Evolutionary conservation across 2,113 vertebrate genomes (phyloP).

Genomic region (Holacanthus passer): DNA sequence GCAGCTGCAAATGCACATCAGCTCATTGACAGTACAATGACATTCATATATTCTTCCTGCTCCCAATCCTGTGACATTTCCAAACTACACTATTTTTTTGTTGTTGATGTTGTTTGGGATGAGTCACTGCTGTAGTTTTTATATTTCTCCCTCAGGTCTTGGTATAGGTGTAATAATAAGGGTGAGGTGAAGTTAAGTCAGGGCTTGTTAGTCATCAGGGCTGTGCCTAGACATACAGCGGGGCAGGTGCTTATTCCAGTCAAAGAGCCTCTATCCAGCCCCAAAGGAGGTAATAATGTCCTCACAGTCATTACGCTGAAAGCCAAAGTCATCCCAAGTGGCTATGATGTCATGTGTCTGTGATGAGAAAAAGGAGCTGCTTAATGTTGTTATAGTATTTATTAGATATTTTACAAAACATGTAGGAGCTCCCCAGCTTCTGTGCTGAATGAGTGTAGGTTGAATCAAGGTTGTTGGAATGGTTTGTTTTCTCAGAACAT

Average conservation of each 20-base stretch:
- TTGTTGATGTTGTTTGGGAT: conserved; percentile 29
- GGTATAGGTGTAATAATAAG: conserved; percentile 23
- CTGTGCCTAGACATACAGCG: conserved; percentile 17
- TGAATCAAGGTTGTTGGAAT: background rate
- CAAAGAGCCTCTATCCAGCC: conserved; percentile 40
- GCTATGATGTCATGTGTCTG: conserved; percentile 70
- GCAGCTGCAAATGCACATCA: conserved; percentile 28
- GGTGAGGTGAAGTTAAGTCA: conserved; percentile 64
- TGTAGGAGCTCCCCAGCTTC: conserved; percentile 18
- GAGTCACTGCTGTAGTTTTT: conserved; percentile 19
- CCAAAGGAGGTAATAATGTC: conserved; percentile 62
- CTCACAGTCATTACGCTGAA: conserved; percentile 54
- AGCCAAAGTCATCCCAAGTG: conserved; percentile 63
- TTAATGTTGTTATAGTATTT: conserved; percentile 34
- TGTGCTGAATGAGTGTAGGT: background rate
- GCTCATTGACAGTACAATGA: no score
- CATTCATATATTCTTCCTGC: background rate
- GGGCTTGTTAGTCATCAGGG: conserved; percentile 69
- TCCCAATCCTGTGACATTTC: background rate
- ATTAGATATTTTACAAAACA: conserved; percentile 36
- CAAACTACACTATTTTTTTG: background rate
- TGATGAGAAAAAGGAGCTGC: conserved; percentile 25
- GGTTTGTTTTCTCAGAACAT: background rate
- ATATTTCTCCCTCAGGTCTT: background rate
- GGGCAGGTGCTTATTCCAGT: conserved; percentile 52